These are phyloP conservation scores for Alentia gelatinosa DNA, from an alignment of 2,888 invertebrate species.

Conservation along the genomic window DNA sequence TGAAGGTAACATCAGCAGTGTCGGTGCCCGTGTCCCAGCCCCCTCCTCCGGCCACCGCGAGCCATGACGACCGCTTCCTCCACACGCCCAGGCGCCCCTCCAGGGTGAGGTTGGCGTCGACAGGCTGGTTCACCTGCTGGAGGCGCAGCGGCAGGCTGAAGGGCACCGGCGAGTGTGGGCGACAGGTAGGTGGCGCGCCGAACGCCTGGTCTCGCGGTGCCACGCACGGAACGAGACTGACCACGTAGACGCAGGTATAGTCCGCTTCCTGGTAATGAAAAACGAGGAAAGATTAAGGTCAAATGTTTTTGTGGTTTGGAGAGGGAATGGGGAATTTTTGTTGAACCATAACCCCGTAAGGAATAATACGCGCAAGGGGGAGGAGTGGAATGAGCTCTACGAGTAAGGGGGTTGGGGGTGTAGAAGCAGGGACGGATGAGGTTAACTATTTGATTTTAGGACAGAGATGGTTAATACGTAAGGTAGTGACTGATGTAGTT, in stretches of 20 bases:
- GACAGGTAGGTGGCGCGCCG: slow-evolving; percentile 70
- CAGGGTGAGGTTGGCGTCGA: slow-evolving; percentile 77
- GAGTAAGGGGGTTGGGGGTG: too few species aligned
- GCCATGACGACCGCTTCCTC: slow-evolving; percentile 75
- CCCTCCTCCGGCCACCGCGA: slow-evolving; percentile 71
- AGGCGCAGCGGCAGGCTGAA: slow-evolving; percentile 79
- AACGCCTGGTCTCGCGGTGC: slow-evolving; percentile 72
- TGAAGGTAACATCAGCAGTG: slow-evolving; percentile 74
- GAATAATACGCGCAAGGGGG: too few species aligned
- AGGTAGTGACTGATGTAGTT: too few species aligned
- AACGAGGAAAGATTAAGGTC: too few species aligned
- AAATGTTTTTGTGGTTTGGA: too few species aligned
- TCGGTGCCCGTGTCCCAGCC: slow-evolving; percentile 69
- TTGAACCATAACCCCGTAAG: too few species aligned
- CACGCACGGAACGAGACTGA: slow-evolving; percentile 78
- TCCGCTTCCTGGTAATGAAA: slow-evolving; percentile 73
- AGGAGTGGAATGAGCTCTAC: too few species aligned
- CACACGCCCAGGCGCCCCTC: slow-evolving; percentile 78
- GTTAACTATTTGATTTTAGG: too few species aligned
- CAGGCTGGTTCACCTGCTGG: slow-evolving; percentile 80
- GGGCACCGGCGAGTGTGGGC: slow-evolving; percentile 74
- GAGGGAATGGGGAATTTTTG: too few species aligned
- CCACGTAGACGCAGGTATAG: slow-evolving; percentile 78
- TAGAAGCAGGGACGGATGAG: too few species aligned
- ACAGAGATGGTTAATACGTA: too few species aligned